These are phyloP conservation scores for Promerops cafer DNA, from an alignment of 2,113 vertebrate species.

Conservation along the genomic window DNA sequence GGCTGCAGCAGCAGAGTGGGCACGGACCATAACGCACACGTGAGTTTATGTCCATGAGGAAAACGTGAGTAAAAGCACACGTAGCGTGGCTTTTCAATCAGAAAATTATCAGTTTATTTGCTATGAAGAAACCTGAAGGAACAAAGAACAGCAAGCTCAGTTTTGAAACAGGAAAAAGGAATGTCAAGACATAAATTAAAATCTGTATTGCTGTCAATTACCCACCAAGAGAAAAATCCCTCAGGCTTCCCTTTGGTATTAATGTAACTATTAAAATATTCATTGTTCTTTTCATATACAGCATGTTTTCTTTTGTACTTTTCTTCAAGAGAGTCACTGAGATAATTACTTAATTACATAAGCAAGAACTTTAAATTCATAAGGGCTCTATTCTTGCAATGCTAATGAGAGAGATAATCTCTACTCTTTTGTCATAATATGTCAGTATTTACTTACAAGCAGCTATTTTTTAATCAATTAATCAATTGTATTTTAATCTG, in stretches of 20 bases:
- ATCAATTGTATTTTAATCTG: neutral
- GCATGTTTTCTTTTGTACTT: neutral
- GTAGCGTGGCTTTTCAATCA: neutral
- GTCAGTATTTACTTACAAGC: neutral
- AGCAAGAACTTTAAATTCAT: neutral
- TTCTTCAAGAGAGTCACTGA: neutral
- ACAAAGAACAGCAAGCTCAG: neutral
- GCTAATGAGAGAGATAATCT: neutral
- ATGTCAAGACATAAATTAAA: neutral
- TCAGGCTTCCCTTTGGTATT: neutral
- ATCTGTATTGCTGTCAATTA: neutral
- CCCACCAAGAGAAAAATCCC: neutral
- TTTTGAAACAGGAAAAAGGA: neutral
- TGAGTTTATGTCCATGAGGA: neutral
- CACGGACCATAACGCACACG: accelerated
- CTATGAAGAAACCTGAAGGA: neutral
- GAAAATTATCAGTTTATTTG: neutral
- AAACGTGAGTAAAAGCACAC: neutral
- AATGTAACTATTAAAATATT: neutral
- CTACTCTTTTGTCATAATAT: neutral
- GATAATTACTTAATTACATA: conserved; percentile 1
- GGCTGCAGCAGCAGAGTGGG: neutral
- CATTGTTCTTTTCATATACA: neutral
- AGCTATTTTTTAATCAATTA: neutral
- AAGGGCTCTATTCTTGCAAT: neutral